These are phyloP conservation scores for Hafferia zeledoni DNA, from an alignment of 2,797 vertebrate species.

Conservation along the genomic window DNA sequence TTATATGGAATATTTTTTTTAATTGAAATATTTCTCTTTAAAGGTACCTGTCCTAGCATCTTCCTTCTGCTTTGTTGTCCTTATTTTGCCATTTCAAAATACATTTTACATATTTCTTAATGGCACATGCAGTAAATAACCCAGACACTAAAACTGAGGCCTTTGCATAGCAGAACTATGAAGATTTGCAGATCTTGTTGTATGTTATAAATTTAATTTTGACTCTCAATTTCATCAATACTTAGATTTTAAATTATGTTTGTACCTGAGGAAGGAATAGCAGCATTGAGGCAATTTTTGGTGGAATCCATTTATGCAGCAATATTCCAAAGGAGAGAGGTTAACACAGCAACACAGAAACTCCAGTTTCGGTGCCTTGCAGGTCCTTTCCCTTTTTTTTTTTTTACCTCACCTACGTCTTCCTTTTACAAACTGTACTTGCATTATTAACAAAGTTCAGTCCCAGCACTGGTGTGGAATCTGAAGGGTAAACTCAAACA, in stretches of 20 bases:
- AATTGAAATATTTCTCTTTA: background rate
- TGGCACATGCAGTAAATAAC: background rate
- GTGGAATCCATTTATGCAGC: background rate
- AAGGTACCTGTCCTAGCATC: background rate
- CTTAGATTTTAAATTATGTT: background rate
- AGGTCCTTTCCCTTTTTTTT: background rate
- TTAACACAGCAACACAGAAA: background rate
- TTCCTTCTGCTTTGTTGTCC: background rate
- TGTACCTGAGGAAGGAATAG: background rate
- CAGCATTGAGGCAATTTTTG: background rate
- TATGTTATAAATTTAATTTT: background rate
- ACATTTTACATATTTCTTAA: background rate
- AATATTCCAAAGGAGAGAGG: background rate
- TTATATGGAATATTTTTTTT: background rate
- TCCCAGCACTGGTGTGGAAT: background rate
- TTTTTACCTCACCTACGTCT: rapidly evolving
- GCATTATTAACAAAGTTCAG: background rate
- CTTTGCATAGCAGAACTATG: background rate
- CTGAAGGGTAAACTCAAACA: background rate
- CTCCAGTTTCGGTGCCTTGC: background rate
- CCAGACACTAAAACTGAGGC: background rate
- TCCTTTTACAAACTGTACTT: background rate
- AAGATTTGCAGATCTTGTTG: background rate
- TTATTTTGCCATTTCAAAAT: background rate
- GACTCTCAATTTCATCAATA: background rate